Evolutionary conservation across 2,888 invertebrate genomes (phyloP).

Genomic region (Drosophila borborema): DNA sequence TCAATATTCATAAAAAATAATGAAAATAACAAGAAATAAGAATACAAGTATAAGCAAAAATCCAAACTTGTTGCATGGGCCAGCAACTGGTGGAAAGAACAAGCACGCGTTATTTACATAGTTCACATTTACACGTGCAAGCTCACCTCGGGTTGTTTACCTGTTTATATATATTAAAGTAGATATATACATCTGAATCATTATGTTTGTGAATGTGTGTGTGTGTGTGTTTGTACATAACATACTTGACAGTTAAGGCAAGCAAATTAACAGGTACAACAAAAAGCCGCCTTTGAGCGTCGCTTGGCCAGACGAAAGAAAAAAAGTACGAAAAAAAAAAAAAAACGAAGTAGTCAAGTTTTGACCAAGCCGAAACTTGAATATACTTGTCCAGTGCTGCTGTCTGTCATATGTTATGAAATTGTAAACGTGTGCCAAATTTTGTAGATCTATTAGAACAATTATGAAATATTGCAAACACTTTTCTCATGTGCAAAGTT

Average conservation of each 20-base stretch:
- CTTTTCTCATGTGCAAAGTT: background rate
- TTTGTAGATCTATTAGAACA: background rate
- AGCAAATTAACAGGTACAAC: conserved; percentile 67
- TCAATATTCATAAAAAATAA: conserved; percentile 39
- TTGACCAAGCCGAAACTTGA: background rate
- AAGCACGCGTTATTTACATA: conserved; percentile 40
- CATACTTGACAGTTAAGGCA: conserved; percentile 68
- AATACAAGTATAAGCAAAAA: conserved; percentile 4
- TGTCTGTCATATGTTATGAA: background rate
- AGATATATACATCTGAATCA: conserved; percentile 27
- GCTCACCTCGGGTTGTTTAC: conserved; percentile 10
- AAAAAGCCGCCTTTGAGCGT: conserved; percentile 58
- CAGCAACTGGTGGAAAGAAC: conserved; percentile 47
- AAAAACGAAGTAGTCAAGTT: background rate
- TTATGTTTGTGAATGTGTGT: conserved; percentile 2
- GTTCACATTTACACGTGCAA: conserved; percentile 51
- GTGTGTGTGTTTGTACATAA: conserved; percentile 41
- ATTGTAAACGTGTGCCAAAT: background rate
- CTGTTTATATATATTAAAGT: background rate
- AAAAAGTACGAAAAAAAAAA: conserved; percentile 3
- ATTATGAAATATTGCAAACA: background rate
- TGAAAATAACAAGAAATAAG: conserved; percentile 26
- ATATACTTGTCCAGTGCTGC: conserved; percentile 19
- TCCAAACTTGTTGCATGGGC: conserved; percentile 65
- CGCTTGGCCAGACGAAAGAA: conserved; percentile 22